Percentiles rank a stretch among this genome's conserved stretches.
Evolutionary conservation across 2,888 invertebrate genomes (phyloP).

Genomic region (Caenorhabditis sinica): DNA sequence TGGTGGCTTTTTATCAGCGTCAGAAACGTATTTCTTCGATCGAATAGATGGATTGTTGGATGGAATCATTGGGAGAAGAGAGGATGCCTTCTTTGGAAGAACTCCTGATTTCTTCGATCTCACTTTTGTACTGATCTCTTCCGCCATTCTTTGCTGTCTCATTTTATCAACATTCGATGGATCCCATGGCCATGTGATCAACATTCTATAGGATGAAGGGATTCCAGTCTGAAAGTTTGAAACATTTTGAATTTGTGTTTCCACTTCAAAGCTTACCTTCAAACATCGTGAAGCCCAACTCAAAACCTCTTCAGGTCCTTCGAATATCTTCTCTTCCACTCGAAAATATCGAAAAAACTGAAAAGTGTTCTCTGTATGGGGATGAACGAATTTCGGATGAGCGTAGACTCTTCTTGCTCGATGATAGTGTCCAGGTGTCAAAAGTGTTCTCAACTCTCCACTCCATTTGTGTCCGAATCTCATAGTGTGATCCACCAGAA

Average conservation of each 20-base stretch:
- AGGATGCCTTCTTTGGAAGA: slow-evolving; percentile 3
- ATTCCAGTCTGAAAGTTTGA: slow-evolving; percentile 3
- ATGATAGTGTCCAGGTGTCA: slow-evolving; percentile 35
- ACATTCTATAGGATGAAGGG: neutral
- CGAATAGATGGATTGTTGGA: neutral
- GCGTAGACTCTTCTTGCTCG: slow-evolving; percentile 38
- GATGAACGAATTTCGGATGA: slow-evolving; percentile 46
- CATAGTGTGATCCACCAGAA: slow-evolving; percentile 21
- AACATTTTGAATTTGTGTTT: neutral
- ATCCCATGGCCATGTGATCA: slow-evolving; percentile 20
- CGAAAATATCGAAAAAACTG: slow-evolving; percentile 44
- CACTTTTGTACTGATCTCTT: slow-evolving; percentile 22
- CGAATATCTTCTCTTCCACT: slow-evolving; percentile 61
- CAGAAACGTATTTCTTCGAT: neutral
- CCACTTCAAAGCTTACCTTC: neutral
- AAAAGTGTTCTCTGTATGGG: slow-evolving; percentile 35
- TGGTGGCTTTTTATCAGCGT: slow-evolving; percentile 48
- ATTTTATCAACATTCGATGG: slow-evolving; percentile 18
- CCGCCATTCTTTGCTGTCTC: slow-evolving; percentile 16
- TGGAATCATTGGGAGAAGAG: neutral
- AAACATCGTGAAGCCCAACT: slow-evolving; percentile 18
- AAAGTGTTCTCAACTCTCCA: slow-evolving; percentile 9
- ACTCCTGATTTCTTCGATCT: slow-evolving; percentile 2
- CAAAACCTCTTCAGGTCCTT: slow-evolving; percentile 32
- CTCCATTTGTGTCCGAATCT: slow-evolving; percentile 44